Conservation (phyloP, 2,888 invertebrate genomes). For the Cacoxenus indagator region DNA sequence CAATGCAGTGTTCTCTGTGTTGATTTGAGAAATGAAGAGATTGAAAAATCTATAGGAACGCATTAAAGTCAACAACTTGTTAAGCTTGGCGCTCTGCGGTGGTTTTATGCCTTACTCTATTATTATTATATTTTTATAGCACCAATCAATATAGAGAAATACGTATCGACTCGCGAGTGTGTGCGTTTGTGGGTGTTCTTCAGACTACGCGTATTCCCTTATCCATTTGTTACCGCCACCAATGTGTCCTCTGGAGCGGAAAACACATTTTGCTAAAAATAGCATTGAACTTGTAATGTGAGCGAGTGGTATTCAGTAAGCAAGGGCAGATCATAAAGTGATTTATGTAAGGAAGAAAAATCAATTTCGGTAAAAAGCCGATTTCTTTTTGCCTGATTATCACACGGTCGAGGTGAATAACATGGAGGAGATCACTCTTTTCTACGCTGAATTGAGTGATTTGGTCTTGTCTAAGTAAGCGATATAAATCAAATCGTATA, state of each 20-base stretch:
- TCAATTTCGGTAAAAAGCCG: no score
- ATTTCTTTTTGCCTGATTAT: no score
- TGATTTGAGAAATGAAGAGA: neutral
- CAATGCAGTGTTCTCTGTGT: neutral
- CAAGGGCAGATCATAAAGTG: no score
- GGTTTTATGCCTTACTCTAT: neutral
- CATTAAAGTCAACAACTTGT: neutral
- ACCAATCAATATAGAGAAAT: conserved; percentile 1
- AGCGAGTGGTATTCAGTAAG: no score
- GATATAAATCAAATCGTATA: no score
- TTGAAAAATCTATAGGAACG: neutral
- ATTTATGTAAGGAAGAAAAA: no score
- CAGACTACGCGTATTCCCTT: neutral
- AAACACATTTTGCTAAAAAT: neutral
- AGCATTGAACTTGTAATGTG: neutral
- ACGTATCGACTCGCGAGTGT: neutral
- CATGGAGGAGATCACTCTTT: no score
- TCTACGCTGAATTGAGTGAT: no score
- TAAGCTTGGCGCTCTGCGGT: neutral
- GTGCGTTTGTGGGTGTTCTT: neutral
- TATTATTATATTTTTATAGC: neutral
- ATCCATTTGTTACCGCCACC: neutral
- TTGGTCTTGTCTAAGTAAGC: no score
- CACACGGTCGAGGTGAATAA: no score
- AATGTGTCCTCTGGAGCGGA: neutral